Base-by-base conservation (phyloP, 1,140 invertebrate species). In the Anoplolepis gracilipes region DNA sequence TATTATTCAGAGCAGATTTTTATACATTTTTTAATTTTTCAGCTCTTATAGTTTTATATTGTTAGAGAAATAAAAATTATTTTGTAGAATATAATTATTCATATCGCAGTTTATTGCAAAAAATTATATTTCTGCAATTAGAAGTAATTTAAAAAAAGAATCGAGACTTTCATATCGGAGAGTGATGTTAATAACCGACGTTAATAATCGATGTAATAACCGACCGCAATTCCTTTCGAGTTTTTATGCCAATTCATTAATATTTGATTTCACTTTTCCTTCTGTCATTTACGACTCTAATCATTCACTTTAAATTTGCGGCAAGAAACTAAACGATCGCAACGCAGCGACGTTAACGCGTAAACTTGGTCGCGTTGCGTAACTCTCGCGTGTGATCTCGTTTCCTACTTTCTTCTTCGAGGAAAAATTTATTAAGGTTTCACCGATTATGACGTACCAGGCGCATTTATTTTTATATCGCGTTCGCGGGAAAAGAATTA, bases 401-500 rank as follows among this genome's bases (percentile, higher is more conserved):
- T 87, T 76, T 69, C 42, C 39, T 81, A 69, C 25, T 57, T 81
- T 82, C 78, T 85, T 85, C 57, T 46, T 49, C n/a, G 25, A 25
- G 46, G 65, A 72, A 85, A 76, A 86, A 73, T 64, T 36, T 30
- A 77, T 49, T 75, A 88, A 65, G 73, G 53, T 72, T 82, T 82
- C 78, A 82, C 78, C 19, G 59, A 82, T 72, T 82, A 82, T 82
- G 28, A 73, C 53, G 39, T 55, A 42, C 28, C 16, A 19, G 72
- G 42, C 49, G 36, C 16, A 25, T 16, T 75, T 13, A 62, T 78
- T 85, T 87, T 77, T 62, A 55, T 39, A 55, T n/a, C 64, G 82
- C 64, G 82, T 28, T 77, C 61, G 57, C 36, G 61, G 73, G 81
- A 87, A 79, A 46, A 67, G 33, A 61, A 85, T 90, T 87, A 89